phyloP scores from a whole-genome alignment of 2,888 invertebrate species.

The Tryphoninae sp. region DNA sequence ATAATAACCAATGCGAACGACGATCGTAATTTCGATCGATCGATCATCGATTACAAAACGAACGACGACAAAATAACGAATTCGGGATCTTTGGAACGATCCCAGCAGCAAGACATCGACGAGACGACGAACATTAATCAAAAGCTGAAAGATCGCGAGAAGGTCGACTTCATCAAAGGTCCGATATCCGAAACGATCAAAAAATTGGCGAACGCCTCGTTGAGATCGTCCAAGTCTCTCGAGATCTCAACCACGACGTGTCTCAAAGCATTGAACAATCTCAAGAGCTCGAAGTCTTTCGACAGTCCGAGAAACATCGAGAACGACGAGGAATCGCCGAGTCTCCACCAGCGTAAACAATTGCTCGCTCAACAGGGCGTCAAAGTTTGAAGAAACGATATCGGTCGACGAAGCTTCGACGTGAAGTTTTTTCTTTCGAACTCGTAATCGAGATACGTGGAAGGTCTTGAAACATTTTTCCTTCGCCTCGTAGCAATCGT shows the following conservation, averaged over 20 bases:
- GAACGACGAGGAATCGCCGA: slow-evolving; percentile 77
- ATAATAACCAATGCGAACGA: slow-evolving; percentile 17
- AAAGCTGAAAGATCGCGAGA: slow-evolving; percentile 67
- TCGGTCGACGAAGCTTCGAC: not conserved
- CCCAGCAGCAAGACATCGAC: slow-evolving; percentile 28
- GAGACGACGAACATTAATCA: slow-evolving; percentile 51
- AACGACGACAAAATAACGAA: slow-evolving; percentile 42
- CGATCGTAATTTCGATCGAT: slow-evolving; percentile 21
- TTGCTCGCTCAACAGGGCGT: slow-evolving; percentile 79
- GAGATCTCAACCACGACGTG: slow-evolving; percentile 75
- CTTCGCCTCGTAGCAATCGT: not conserved
- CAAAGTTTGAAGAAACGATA: slow-evolving; percentile 71
- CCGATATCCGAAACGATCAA: slow-evolving; percentile 80
- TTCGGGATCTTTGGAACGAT: slow-evolving; percentile 18
- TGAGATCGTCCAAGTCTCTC: slow-evolving; percentile 76
- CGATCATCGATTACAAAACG: slow-evolving; percentile 8
- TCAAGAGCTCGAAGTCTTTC: slow-evolving; percentile 73
- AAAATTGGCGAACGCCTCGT: slow-evolving; percentile 78
- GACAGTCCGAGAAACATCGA: slow-evolving; percentile 69
- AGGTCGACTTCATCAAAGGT: slow-evolving; percentile 76
- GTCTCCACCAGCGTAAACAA: slow-evolving; percentile 78
- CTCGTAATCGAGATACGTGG: no score
- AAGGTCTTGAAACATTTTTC: no score
- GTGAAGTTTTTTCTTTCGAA: not conserved
- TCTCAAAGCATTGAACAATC: slow-evolving; percentile 72